Percentiles rank a stretch among this genome's conserved stretches.
Evolutionary conservation across 1,140 invertebrate species (phyloP).

Genomic region (Nasonia vitripennis): DNA sequence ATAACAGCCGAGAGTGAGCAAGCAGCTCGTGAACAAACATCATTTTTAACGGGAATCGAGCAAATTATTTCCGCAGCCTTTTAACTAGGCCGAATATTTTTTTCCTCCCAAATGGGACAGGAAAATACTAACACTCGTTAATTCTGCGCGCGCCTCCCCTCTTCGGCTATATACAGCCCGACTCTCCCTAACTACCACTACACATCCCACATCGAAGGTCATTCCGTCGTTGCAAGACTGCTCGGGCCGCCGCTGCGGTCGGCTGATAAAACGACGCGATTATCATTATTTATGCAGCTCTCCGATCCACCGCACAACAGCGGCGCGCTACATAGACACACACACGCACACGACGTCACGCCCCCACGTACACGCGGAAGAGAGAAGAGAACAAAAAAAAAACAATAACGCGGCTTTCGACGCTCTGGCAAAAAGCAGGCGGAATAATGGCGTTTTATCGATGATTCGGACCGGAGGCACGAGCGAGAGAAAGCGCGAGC

Average conservation of each 20-base stretch:
- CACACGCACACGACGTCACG: neutral
- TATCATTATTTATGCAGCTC: conserved; percentile 41
- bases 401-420: conserved; percentile 14
- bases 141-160: neutral
- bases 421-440: neutral
- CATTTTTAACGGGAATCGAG: neutral
- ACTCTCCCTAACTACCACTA: neutral
- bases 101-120: neutral
- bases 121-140: conserved; percentile 2
- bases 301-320: neutral
- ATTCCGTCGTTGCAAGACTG: neutral
- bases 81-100: conserved; percentile 22
- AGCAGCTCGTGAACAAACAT: neutral
- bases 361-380: neutral
- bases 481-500: neutral
- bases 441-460: conserved; percentile 19
- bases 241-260: neutral
- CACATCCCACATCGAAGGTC: conserved; percentile 13
- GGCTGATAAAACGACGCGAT: conserved; percentile 33
- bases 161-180: neutral
- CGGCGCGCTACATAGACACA: neutral
- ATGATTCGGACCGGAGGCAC: neutral
- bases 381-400: neutral
- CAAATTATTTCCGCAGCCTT: neutral
- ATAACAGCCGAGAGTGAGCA: too few species aligned